Percentiles rank a stretch among this genome's conserved stretches.
phyloP scores from a whole-genome alignment of 2,888 invertebrate genomes.

The Octodonta nipae region DNA sequence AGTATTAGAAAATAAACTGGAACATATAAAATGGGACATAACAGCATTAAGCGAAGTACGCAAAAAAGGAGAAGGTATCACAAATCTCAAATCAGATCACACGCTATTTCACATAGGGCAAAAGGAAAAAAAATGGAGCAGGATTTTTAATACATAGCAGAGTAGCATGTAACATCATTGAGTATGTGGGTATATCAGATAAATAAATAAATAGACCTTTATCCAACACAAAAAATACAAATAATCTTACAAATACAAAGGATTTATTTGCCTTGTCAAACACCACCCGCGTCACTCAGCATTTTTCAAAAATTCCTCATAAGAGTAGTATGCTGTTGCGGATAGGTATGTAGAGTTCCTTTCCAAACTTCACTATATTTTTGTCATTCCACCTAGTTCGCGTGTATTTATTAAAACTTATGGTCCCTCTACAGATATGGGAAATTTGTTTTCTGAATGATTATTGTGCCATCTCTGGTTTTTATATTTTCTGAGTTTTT shows the following conservation, averaged over 20 bases:
- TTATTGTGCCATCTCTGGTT: no score
- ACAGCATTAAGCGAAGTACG: constrained; percentile 1
- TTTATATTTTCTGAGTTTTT: no score
- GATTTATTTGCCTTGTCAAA: no score
- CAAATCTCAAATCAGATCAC: background rate
- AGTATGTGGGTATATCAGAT: background rate
- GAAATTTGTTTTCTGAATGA: no score
- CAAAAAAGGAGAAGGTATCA: background rate
- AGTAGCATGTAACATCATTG: constrained; percentile 1
- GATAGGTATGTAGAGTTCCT: no score
- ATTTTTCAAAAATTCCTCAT: no score
- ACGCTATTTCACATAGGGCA: constrained; percentile 1
- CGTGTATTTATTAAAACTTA: no score
- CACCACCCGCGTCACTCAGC: no score
- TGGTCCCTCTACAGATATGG: no score
- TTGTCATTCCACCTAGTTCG: no score
- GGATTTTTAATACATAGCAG: constrained; percentile 1
- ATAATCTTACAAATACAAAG: background rate
- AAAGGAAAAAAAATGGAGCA: background rate
- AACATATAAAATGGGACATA: constrained; percentile 1
- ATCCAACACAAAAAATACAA: background rate
- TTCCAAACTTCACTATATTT: no score
- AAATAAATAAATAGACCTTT: background rate
- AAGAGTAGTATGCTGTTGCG: no score
- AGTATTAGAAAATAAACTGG: background rate